Base-by-base conservation (phyloP, 2,888 invertebrate species). In the Coleophora flavipennella region DNA sequence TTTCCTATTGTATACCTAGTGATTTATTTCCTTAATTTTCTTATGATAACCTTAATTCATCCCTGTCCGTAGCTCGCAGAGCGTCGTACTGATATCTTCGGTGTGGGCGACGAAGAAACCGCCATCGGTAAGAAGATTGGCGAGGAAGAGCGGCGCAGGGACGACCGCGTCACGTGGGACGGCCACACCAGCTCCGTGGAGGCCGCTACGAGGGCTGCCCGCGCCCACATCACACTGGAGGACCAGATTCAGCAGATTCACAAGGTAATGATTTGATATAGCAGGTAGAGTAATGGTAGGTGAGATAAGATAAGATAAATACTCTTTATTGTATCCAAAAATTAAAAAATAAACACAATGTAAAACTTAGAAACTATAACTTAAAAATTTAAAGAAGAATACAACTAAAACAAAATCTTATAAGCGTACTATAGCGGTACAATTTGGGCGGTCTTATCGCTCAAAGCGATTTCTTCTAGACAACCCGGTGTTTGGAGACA, bases 11-110 rank as follows among this genome's bases (percentile, higher is more conserved):
- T n/a, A n/a, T n/a, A n/a, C n/a, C n/a, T n/a, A n/a, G n/a, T n/a
- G 20, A 6, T 20, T 20, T 20, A 20, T 20, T 20, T 20, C 20
- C 6, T 20, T 32, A 20, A 34, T 14, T 13, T 14, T 14, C 4
- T 13, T 4, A n/a, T 34, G 3, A 4, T n/a, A 12, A 12, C 33
- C 20, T 2, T 33, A 10, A 20, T 13, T 9, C n/a, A 29, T 10
- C 1, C 8, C 46, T 20, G 20, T 6, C 20, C 20, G 3, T 6
- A 80, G 78, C 86, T 99, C 60, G 99, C 99, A 0, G 99, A 99
- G 71, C 90, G 99, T 53, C 96, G 99, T 92, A 99, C 99, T 1
- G 99, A 99, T 88, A 99, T 99, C 78, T 99, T 99, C 84, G 99
- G 99, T 80, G 95, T 96, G 46, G 99, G 99, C 42, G 96, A 96